A percentile compares a stretch with the other conserved stretches of the same genome.
phyloP scores from a whole-genome alignment of 2,113 vertebrate species.

The Anoplopoma fimbria region DNA sequence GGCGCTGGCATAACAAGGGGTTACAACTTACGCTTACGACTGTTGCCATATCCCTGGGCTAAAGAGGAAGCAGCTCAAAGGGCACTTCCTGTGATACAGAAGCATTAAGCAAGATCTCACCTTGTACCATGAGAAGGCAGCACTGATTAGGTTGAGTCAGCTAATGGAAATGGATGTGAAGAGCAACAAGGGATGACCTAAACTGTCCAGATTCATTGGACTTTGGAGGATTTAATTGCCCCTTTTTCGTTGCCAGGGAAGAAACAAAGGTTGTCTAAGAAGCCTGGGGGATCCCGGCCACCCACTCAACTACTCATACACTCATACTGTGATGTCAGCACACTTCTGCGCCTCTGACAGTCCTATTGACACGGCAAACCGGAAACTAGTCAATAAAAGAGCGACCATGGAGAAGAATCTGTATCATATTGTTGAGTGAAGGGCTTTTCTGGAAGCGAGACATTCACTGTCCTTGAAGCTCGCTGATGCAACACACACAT shows the following conservation, averaged over 20 bases:
- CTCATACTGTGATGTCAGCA: constrained; percentile 51
- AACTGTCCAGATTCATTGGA: constrained; percentile 16
- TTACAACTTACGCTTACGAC: not conserved
- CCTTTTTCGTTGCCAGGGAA: constrained; percentile 30
- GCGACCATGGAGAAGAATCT: too few species aligned
- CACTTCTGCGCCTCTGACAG: not conserved
- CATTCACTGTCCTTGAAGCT: constrained; percentile 35
- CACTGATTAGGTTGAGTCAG: constrained; percentile 51
- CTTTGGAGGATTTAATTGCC: constrained; percentile 55
- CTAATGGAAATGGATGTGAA: constrained; percentile 19
- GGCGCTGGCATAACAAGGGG: not conserved
- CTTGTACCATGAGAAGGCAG: constrained; percentile 7
- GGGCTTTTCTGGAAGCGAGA: not conserved
- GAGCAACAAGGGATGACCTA: constrained; percentile 25
- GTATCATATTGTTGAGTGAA: not conserved
- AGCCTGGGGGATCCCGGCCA: constrained; percentile 51
- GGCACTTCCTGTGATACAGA: not conserved
- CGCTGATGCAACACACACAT: constrained; percentile 3
- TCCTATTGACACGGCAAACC: not conserved
- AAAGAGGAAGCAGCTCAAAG: not conserved
- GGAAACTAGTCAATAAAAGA: constrained; percentile 30
- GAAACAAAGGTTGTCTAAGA: constrained; percentile 29
- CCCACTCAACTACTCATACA: constrained; percentile 19
- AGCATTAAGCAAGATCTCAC: not conserved
- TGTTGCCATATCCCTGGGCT: not conserved